A percentile compares a stretch with the other conserved stretches of the same genome.
These are phyloP conservation scores for Dusona sp. DNA, from an alignment of 2,888 invertebrate genomes.

Conservation along the genomic window DNA sequence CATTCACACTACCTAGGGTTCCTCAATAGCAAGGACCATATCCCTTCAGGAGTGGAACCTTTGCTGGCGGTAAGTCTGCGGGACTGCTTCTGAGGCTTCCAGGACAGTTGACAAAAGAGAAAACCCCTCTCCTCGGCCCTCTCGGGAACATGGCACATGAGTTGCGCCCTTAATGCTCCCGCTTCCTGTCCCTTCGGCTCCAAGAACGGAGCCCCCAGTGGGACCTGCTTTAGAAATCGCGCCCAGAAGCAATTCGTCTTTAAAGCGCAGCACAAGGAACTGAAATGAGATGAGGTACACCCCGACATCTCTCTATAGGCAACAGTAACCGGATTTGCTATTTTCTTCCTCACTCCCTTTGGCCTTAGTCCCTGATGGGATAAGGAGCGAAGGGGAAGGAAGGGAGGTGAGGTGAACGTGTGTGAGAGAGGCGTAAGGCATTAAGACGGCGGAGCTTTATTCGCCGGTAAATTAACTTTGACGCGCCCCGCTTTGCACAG, in stretches of 20 bases:
- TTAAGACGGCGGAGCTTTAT: slow-evolving; percentile 72
- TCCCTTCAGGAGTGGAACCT: slow-evolving; percentile 45
- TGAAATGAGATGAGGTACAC: slow-evolving; percentile 38
- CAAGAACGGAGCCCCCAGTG: slow-evolving; percentile 62
- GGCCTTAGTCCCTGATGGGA: slow-evolving; percentile 39
- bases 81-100: slow-evolving; percentile 26
- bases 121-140: slow-evolving; percentile 8
- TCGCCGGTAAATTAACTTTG: slow-evolving; percentile 80
- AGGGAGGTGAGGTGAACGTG: background rate
- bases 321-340: slow-evolving; percentile 81
- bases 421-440: slow-evolving; percentile 55
- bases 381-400: background rate
- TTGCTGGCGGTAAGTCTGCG: background rate
- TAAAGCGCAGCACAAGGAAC: slow-evolving; percentile 64
- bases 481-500: slow-evolving; percentile 50
- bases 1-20: slow-evolving; percentile 36
- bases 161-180: slow-evolving; percentile 68
- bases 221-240: slow-evolving; percentile 81
- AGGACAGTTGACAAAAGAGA: slow-evolving; percentile 64
- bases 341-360: slow-evolving; percentile 49
- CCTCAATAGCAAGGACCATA: slow-evolving; percentile 57
- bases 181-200: slow-evolving; percentile 67
- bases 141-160: slow-evolving; percentile 19
- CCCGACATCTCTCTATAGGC: slow-evolving; percentile 38
- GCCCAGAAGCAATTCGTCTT: slow-evolving; percentile 81